Conservation (phyloP, 1,140 invertebrate species). For the Adoxophyes honmai region DNA sequence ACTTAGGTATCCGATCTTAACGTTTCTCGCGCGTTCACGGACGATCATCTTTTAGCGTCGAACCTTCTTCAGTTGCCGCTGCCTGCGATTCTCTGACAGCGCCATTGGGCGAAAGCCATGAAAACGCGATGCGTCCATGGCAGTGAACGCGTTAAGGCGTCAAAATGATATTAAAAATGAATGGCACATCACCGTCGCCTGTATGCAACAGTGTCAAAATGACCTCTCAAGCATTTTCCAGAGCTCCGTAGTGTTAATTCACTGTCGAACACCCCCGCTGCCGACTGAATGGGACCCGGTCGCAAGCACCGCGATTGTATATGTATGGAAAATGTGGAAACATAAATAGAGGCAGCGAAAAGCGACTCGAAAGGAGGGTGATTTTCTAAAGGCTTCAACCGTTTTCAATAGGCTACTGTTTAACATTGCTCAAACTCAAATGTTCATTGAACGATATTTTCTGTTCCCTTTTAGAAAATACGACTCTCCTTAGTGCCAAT, state of each 20-base stretch:
- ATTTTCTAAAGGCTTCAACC: constrained; percentile 69
- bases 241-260: constrained; percentile 62
- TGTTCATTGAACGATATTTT: constrained; percentile 58
- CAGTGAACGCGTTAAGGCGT: too few relatives aligned
- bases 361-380: constrained; percentile 65
- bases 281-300: constrained; percentile 51
- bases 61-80: too few relatives aligned
- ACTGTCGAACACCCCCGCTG: constrained; percentile 42
- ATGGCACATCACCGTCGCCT: neutral
- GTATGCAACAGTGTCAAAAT: constrained; percentile 19
- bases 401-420: constrained; percentile 66
- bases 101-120: too few relatives aligned
- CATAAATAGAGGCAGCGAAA: constrained; percentile 63
- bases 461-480: constrained; percentile 48
- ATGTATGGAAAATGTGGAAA: constrained; percentile 71
- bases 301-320: constrained; percentile 55
- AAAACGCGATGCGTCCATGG: too few relatives aligned
- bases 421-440: constrained; percentile 44
- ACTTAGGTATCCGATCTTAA: too few relatives aligned
- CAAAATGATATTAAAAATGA: too few relatives aligned
- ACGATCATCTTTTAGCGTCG: too few relatives aligned
- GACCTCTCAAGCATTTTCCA: constrained; percentile 36
- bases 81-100: too few relatives aligned
- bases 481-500: constrained; percentile 18
- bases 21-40: too few relatives aligned